Conservation (phyloP, 1,140 invertebrate genomes). For the Drosophila ambigua region DNA sequence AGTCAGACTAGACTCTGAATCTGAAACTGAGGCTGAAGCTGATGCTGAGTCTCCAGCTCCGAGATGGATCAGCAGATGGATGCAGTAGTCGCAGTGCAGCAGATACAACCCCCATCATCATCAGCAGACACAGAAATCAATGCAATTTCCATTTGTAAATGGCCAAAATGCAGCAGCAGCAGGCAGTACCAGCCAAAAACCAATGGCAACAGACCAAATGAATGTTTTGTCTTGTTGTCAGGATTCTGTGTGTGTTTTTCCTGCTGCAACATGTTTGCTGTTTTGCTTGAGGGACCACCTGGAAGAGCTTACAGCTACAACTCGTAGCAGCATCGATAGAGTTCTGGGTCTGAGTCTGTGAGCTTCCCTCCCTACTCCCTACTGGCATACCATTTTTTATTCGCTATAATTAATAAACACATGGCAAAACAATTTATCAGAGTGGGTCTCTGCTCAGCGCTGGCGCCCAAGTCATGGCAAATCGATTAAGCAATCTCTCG, state of each 20-base stretch:
- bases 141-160: slow-evolving; percentile 83
- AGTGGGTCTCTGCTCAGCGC: slow-evolving; percentile 14
- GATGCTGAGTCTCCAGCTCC: too few relatives aligned
- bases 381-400: slow-evolving; percentile 60
- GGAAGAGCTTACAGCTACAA: slow-evolving; percentile 30
- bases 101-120: slow-evolving; percentile 23
- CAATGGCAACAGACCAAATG: slow-evolving; percentile 23
- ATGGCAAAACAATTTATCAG: slow-evolving; percentile 78
- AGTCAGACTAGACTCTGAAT: neutral
- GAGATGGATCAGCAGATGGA: slow-evolving; percentile 41
- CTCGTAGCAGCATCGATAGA: slow-evolving; percentile 20
- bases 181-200: slow-evolving; percentile 14
- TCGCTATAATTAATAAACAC: slow-evolving; percentile 80
- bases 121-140: slow-evolving; percentile 66
- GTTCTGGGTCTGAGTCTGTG: slow-evolving; percentile 17
- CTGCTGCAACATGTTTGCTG: slow-evolving; percentile 30
- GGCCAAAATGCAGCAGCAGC: slow-evolving; percentile 58
- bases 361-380: slow-evolving; percentile 2
- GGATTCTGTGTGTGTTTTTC: slow-evolving; percentile 16
- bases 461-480: slow-evolving; percentile 63
- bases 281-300: slow-evolving; percentile 58
- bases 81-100: neutral
- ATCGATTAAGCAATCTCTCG: slow-evolving; percentile 79
- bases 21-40: too few relatives aligned
- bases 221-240: slow-evolving; percentile 33